A percentile compares a stretch with the other conserved stretches of the same genome.
Conservation (phyloP, 2,888 invertebrate species). For the Agriopis aurantiaria region DNA sequence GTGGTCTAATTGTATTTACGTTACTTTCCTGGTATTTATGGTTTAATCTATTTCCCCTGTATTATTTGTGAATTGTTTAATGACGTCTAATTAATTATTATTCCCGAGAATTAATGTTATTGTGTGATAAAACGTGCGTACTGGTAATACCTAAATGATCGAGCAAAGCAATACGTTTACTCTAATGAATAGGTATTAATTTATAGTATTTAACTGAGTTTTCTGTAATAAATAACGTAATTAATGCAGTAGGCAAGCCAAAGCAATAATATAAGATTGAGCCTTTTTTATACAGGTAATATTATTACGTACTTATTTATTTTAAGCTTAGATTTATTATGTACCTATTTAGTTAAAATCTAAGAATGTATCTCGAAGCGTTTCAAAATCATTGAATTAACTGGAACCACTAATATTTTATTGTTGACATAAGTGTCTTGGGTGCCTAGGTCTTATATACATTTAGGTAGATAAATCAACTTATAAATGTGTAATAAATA, state of each 20-base stretch:
- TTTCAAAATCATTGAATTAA: too few species aligned
- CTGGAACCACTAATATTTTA: too few species aligned
- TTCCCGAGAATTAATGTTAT: slow-evolving; percentile 1
- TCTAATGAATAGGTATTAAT: slow-evolving; percentile 4
- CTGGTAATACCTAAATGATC: background rate
- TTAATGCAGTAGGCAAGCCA: slow-evolving; percentile 10
- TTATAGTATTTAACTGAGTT: background rate
- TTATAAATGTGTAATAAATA: background rate
- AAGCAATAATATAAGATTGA: background rate
- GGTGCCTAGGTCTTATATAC: background rate
- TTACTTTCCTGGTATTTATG: slow-evolving; percentile 35
- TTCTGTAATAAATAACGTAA: background rate
- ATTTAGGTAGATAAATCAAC: too few species aligned
- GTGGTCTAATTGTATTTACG: slow-evolving; percentile 19
- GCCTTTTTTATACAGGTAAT: background rate
- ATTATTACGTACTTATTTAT: background rate
- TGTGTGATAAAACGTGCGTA: slow-evolving; percentile 1
- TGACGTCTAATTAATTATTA: background rate
- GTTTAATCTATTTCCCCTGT: slow-evolving; percentile 16
- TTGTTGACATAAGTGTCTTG: too few species aligned
- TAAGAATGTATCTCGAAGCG: too few species aligned
- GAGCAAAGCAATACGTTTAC: background rate
- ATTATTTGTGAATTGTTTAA: slow-evolving; percentile 3
- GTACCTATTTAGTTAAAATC: too few species aligned
- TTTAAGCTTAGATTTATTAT: background rate